A percentile compares a stretch with the other conserved stretches of the same genome.
Conservation (phyloP, 2,113 vertebrate genomes). For the Apaloderma vittatum region DNA sequence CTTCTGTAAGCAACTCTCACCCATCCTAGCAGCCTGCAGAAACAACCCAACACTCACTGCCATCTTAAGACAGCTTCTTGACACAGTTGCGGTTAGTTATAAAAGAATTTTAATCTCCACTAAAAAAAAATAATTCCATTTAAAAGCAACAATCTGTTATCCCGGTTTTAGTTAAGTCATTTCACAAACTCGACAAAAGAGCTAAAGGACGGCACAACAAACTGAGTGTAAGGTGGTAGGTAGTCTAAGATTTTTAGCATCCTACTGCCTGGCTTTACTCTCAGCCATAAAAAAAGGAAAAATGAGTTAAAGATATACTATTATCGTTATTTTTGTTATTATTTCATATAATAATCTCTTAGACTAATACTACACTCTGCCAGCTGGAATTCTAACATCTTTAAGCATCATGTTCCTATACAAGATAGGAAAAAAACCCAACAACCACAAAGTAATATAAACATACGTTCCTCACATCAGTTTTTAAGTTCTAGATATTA, state of each 20-base stretch:
- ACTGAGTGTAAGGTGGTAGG: neutral
- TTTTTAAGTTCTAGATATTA: neutral
- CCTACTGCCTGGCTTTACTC: neutral
- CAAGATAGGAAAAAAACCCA: too few relatives aligned
- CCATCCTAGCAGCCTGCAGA: neutral
- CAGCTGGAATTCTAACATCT: neutral
- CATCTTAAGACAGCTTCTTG: neutral
- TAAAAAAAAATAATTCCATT: neutral
- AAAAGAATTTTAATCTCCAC: neutral
- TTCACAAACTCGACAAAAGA: neutral
- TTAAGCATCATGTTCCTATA: neutral
- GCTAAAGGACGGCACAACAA: neutral
- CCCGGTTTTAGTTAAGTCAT: neutral
- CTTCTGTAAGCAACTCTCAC: neutral
- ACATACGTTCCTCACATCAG: neutral
- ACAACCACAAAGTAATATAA: neutral
- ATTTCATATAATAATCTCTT: neutral
- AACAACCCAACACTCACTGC: neutral
- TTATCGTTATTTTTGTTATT: neutral
- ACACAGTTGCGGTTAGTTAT: neutral
- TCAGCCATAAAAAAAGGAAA: neutral
- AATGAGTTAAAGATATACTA: neutral
- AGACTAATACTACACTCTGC: neutral
- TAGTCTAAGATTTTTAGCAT: neutral
- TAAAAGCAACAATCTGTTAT: neutral